Evolutionary conservation across 2,113 vertebrate species (phyloP).

Genomic region (Nanorana parkeri): DNA sequence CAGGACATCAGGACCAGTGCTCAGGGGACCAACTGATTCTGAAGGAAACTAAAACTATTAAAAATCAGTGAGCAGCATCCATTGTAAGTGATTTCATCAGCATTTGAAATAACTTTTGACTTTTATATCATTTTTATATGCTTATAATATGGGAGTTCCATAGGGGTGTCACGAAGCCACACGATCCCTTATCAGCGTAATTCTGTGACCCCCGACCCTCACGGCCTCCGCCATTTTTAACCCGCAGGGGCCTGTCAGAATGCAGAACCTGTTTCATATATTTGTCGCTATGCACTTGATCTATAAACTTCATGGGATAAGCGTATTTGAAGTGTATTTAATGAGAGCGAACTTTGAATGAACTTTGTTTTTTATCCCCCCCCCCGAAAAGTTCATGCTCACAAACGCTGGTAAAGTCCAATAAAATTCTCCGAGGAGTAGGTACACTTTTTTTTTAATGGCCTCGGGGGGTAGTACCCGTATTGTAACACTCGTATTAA

Average conservation of each 20-base stretch:
- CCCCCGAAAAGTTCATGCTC: slow-evolving; percentile 15
- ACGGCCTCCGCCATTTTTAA: not conserved
- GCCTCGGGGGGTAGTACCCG: not conserved
- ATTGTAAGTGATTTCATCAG: too few species aligned
- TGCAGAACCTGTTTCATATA: not conserved
- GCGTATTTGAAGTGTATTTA: not conserved
- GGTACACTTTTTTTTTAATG: slow-evolving; percentile 28
- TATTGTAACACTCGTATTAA: slow-evolving; percentile 15
- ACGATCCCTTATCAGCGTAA: too few species aligned
- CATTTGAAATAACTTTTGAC: too few species aligned
- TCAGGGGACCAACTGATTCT: too few species aligned
- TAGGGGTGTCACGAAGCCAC: too few species aligned
- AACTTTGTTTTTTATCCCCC: slow-evolving; percentile 14
- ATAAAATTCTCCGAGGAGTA: slow-evolving; percentile 10
- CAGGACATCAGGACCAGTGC: too few species aligned
- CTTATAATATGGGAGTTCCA: too few species aligned
- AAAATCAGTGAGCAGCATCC: too few species aligned
- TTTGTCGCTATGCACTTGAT: not conserved
- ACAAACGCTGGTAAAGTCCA: slow-evolving; percentile 46
- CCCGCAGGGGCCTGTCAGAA: not conserved
- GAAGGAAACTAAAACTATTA: too few species aligned
- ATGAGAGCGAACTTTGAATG: slow-evolving; percentile 32
- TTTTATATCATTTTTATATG: too few species aligned
- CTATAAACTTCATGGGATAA: not conserved
- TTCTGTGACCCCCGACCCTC: too few species aligned